These are phyloP conservation scores for Tholera decimalis DNA, from an alignment of 2,888 invertebrate genomes.

Conservation along the genomic window DNA sequence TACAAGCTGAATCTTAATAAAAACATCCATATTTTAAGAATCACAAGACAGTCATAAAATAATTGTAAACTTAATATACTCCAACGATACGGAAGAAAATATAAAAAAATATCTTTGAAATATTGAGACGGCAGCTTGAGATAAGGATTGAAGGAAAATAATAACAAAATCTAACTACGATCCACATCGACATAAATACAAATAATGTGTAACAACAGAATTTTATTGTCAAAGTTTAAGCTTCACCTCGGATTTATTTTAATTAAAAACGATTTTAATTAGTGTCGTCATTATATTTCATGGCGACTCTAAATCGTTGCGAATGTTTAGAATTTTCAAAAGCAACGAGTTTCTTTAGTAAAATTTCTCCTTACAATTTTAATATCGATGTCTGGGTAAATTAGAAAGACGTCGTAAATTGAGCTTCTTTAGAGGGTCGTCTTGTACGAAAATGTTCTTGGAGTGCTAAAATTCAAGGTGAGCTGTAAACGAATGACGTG, in stretches of 20 bases:
- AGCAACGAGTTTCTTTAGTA: slow-evolving; percentile 22
- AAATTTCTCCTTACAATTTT: slow-evolving; percentile 46
- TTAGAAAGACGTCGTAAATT: slow-evolving; percentile 63
- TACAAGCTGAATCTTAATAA: slow-evolving; percentile 56
- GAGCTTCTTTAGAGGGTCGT: slow-evolving; percentile 50
- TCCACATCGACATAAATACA: slow-evolving; percentile 68
- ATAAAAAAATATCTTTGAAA: slow-evolving; percentile 47
- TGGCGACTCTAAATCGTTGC: slow-evolving; percentile 30
- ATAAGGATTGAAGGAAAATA: slow-evolving; percentile 59
- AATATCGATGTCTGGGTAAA: slow-evolving; percentile 57
- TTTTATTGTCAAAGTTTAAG: slow-evolving; percentile 65
- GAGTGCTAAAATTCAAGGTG: slow-evolving; percentile 73
- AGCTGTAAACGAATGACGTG: slow-evolving; percentile 76
- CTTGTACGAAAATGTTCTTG: slow-evolving; percentile 40
- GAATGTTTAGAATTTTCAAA: slow-evolving; percentile 33
- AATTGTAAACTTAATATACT: slow-evolving; percentile 67
- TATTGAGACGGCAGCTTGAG: slow-evolving; percentile 68
- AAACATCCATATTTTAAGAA: slow-evolving; percentile 51
- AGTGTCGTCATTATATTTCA: slow-evolving; percentile 48
- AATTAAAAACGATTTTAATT: slow-evolving; percentile 60
- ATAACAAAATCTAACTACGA: slow-evolving; percentile 72
- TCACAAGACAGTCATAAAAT: slow-evolving; percentile 52
- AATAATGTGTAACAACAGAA: slow-evolving; percentile 50
- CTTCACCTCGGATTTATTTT: slow-evolving; percentile 70
- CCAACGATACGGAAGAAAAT: slow-evolving; percentile 45